Conservation (phyloP, 1,140 invertebrate species). For the Pachyrhynchus sulphureomaculatus region DNA sequence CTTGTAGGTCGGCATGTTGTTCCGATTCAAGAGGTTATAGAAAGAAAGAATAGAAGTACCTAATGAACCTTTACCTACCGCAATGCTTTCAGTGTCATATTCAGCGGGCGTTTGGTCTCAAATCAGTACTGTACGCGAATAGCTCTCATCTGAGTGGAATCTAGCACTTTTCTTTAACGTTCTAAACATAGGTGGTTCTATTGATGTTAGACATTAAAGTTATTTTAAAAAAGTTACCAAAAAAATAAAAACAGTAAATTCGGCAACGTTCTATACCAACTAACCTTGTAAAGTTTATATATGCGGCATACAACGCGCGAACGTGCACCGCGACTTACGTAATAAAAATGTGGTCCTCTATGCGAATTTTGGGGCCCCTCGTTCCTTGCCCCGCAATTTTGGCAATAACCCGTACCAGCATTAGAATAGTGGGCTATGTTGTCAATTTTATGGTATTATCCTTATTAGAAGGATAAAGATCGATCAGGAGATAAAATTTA, state of each 20-base stretch:
- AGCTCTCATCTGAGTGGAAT: no score
- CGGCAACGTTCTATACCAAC: background rate
- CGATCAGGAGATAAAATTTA: background rate
- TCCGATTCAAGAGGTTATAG: no score
- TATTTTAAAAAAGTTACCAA: no score
- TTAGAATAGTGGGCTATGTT: slow-evolving; percentile 24
- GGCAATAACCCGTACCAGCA: slow-evolving; percentile 26
- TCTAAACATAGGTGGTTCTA: no score
- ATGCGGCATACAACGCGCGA: slow-evolving; percentile 32
- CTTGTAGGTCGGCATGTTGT: no score
- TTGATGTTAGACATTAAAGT: no score
- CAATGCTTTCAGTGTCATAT: no score
- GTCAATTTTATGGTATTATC: background rate
- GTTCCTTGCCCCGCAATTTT: slow-evolving; percentile 26
- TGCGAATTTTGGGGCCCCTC: slow-evolving; percentile 29
- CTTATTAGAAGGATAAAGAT: background rate
- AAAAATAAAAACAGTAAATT: background rate
- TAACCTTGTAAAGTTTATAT: slow-evolving; percentile 37
- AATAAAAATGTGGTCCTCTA: slow-evolving; percentile 32
- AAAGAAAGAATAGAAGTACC: no score
- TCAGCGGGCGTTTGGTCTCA: no score
- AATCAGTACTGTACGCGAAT: no score
- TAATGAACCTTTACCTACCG: no score
- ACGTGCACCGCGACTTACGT: slow-evolving; percentile 40
- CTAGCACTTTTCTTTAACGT: no score